Conservation (phyloP, 35 echinoderm and acorn worm species). For the Chiridota heheva region DNA sequence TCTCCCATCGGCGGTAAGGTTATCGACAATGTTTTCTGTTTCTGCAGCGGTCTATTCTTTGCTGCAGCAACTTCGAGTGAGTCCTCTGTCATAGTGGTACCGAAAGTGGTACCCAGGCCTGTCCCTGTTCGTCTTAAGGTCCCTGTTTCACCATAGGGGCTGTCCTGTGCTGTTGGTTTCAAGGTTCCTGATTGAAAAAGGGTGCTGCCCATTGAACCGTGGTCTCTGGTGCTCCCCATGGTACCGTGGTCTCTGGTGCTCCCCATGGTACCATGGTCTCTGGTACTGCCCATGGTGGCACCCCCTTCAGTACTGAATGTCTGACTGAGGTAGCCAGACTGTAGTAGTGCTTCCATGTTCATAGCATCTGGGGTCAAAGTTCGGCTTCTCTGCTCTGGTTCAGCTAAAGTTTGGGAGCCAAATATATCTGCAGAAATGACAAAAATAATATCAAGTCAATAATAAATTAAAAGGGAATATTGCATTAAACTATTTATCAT, state of each 20-base stretch:
- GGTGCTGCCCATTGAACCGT: not conserved
- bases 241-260: not conserved
- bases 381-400: conserved; percentile 19
- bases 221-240: not conserved
- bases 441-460: not conserved
- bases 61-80: conserved; percentile 43
- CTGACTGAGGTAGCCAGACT: conserved; percentile 93
- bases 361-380: conserved; percentile 97
- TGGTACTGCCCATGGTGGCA: conserved; percentile 26
- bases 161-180: not conserved
- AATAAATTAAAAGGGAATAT: not conserved
- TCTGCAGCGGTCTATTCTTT: not conserved
- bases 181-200: not conserved
- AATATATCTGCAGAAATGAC: not conserved
- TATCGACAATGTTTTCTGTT: conserved; percentile 60
- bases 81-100: conserved; percentile 60
- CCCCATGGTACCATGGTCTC: conserved; percentile 33
- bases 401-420: conserved; percentile 12
- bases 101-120: conserved; percentile 34
- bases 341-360: conserved; percentile 84
- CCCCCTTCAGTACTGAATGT: conserved; percentile 61
- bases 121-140: conserved; percentile 20
- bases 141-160: not conserved
- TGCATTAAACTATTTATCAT: not conserved
- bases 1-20: conserved; percentile 62